Evolutionary conservation across 2,888 invertebrate genomes (phyloP).

Genomic region (Nomada lathburiana): DNA sequence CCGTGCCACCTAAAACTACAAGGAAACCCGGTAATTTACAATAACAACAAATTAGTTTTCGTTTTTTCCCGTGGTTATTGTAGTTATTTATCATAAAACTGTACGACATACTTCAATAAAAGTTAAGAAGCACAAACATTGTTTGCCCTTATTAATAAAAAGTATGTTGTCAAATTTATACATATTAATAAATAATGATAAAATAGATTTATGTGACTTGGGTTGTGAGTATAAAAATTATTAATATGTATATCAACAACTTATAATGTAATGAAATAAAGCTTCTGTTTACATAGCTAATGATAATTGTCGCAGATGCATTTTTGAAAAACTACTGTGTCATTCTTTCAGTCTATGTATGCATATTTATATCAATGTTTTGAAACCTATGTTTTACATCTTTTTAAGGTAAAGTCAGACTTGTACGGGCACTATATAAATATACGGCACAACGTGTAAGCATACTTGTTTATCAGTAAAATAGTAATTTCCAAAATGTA

Average conservation of each 20-base stretch:
- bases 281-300: background rate
- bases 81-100: constrained; percentile 1
- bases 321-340: background rate
- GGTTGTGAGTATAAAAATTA: background rate
- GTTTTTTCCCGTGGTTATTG: constrained; percentile 19
- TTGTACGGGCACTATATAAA: constrained; percentile 86
- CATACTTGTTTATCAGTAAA: constrained; percentile 49
- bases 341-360: background rate
- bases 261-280: background rate
- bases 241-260: constrained; percentile 7
- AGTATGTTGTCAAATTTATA: constrained; percentile 4
- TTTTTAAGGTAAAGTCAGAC: constrained; percentile 85
- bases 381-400: constrained; percentile 16
- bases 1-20: constrained; percentile 80
- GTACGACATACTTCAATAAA: background rate
- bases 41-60: constrained; percentile 22
- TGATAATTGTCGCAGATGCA: background rate
- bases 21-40: constrained; percentile 82
- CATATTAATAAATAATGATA: constrained; percentile 10
- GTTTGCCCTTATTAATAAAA: constrained; percentile 1
- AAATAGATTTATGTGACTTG: background rate
- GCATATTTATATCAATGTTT: constrained; percentile 5
- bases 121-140: background rate
- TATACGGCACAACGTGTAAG: constrained; percentile 87
- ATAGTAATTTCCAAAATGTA: background rate